Percentiles rank a stretch among this genome's conserved stretches.
phyloP scores from a whole-genome alignment of 2,888 invertebrate species.

The Polydesmus complanatus region DNA sequence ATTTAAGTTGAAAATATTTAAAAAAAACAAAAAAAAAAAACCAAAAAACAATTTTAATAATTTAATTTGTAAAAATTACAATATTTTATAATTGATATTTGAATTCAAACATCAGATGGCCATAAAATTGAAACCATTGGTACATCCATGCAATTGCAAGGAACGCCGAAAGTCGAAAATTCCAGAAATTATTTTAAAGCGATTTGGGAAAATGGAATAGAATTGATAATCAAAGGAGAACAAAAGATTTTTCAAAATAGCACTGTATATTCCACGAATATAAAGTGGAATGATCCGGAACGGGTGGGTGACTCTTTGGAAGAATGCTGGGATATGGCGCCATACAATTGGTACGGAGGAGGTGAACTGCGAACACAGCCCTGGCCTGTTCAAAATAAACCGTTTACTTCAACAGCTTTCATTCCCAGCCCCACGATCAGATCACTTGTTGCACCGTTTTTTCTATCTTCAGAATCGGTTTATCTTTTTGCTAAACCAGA shows the following conservation, averaged over 20 bases:
- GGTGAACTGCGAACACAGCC: constrained; percentile 27
- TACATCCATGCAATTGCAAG: background rate
- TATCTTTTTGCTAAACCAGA: constrained; percentile 48
- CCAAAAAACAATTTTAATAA: no score
- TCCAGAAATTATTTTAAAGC: background rate
- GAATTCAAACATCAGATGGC: background rate
- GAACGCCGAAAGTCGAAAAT: background rate
- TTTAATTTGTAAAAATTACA: no score
- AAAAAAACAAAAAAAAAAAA: no score
- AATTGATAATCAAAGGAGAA: background rate
- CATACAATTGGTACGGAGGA: constrained; percentile 45
- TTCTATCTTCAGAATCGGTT: constrained; percentile 53
- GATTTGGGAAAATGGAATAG: background rate
- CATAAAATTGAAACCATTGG: background rate
- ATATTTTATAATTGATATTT: background rate
- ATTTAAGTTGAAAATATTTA: no score
- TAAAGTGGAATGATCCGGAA: no score
- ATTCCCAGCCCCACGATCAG: constrained; percentile 26
- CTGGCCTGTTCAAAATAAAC: constrained; percentile 30
- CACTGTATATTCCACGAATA: no score
- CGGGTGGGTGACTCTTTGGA: no score
- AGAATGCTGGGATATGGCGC: constrained; percentile 22
- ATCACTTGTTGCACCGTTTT: constrained; percentile 34
- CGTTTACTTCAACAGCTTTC: constrained; percentile 19
- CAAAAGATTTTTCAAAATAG: no score